phyloP scores from a whole-genome alignment of 2,113 vertebrate genomes.

The Ochotona princeps region DNA sequence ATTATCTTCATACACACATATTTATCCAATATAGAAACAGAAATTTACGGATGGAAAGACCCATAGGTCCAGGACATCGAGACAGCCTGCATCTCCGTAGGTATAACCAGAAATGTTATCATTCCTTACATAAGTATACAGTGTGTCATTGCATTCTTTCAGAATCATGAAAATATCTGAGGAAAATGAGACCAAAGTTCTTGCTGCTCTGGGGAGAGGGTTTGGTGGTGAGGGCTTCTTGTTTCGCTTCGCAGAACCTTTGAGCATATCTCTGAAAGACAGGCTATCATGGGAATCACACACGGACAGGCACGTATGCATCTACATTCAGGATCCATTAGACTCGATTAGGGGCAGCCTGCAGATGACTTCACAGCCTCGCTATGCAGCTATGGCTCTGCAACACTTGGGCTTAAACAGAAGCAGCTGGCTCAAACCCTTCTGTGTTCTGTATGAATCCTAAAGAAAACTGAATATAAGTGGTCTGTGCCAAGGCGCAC shows the following conservation, averaged over 20 bases:
- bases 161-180: constrained; percentile 44
- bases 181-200: constrained; percentile 63
- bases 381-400: constrained; percentile 75
- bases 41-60: constrained; percentile 79
- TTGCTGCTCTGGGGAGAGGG: constrained; percentile 53
- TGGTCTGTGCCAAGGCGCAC: constrained; percentile 75
- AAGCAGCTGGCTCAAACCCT: constrained; percentile 82
- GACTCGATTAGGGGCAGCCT: constrained; percentile 58
- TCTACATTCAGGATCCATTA: constrained; percentile 74
- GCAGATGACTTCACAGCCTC: constrained; percentile 75
- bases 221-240: constrained; percentile 34
- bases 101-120: constrained; percentile 78
- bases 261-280: constrained; percentile 50
- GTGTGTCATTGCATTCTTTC: constrained; percentile 74
- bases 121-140: constrained; percentile 73
- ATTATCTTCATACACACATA: constrained; percentile 79
- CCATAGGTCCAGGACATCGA: constrained; percentile 76
- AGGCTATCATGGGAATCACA: constrained; percentile 9
- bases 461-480: constrained; percentile 76
- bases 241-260: neutral
- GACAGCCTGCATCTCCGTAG: constrained; percentile 76
- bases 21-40: constrained; percentile 80
- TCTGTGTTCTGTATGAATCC: constrained; percentile 64
- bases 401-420: constrained; percentile 82
- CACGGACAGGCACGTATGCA: constrained; percentile 48